A percentile compares a stretch with the other conserved stretches of the same genome.
These are phyloP conservation scores for Amphipoea oculea DNA, from an alignment of 2,888 invertebrate genomes.

Conservation along the genomic window DNA sequence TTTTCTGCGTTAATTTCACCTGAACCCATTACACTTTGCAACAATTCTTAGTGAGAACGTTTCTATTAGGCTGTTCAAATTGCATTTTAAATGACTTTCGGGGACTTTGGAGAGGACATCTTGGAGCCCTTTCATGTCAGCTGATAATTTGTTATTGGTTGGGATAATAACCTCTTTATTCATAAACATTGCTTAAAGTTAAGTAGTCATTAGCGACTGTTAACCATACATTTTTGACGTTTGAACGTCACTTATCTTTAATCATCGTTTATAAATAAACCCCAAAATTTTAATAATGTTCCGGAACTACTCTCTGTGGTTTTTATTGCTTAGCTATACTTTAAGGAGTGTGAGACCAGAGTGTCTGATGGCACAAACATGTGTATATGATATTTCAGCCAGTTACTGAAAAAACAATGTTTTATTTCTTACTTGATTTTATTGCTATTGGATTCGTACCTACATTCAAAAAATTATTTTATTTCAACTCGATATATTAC, in stretches of 20 bases:
- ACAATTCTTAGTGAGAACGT: conserved; percentile 88
- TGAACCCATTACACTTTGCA: conserved; percentile 90
- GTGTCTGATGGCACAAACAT: conserved; percentile 79
- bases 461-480: conserved; percentile 10
- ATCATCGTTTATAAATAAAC: too few species aligned
- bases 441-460: not conserved
- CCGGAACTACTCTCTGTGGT: conserved; percentile 48
- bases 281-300: conserved; percentile 44
- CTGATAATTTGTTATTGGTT: conserved; percentile 51
- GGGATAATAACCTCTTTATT: not conserved
- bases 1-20: conserved; percentile 90
- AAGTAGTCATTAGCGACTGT: too few species aligned
- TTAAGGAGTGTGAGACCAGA: conserved; percentile 66
- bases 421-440: not conserved
- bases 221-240: too few species aligned
- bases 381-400: conserved; percentile 80
- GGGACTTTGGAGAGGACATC: conserved; percentile 70
- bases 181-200: too few species aligned
- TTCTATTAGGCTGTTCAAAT: conserved; percentile 88
- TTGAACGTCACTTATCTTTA: too few species aligned
- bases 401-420: conserved; percentile 10
- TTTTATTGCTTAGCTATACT: conserved; percentile 60
- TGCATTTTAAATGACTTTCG: conserved; percentile 87
- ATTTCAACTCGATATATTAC: conserved; percentile 15
- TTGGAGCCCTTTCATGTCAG: conserved; percentile 52